These are phyloP conservation scores for Magallana nippona DNA, from an alignment of 2,888 invertebrate species.

Conservation along the genomic window DNA sequence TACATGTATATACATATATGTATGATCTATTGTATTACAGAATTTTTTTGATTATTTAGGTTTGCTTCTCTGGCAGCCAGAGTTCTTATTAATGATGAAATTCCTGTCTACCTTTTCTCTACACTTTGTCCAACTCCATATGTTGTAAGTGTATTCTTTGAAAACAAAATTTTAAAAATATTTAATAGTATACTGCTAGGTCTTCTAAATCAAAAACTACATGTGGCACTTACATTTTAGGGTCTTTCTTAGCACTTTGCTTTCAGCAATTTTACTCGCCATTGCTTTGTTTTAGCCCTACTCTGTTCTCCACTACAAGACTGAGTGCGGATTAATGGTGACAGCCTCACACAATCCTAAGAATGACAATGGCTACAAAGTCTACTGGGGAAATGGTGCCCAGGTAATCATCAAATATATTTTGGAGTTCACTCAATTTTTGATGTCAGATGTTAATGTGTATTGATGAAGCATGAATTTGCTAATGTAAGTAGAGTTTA, in stretches of 20 bases:
- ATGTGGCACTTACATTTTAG: too few species aligned
- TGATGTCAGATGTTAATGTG: too few species aligned
- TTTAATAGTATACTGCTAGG: too few species aligned
- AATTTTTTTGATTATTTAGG: conserved; percentile 81
- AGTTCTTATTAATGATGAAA: conserved; percentile 88
- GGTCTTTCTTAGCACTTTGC: too few species aligned
- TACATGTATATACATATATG: too few species aligned
- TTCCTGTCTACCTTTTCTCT: conserved; percentile 91
- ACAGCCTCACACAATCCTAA: conserved; percentile 98
- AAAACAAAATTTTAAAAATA: neutral
- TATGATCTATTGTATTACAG: too few species aligned
- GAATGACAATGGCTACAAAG: conserved; percentile 97
- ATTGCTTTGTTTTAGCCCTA: conserved; percentile 84
- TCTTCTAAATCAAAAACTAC: too few species aligned
- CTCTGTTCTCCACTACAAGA: conserved; percentile 86
- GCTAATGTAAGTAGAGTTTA: too few species aligned
- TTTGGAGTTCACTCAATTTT: too few species aligned
- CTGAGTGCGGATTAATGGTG: conserved; percentile 93
- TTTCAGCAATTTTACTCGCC: too few species aligned
- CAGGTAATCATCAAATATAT: conserved; percentile 82
- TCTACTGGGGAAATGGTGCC: conserved; percentile 96
- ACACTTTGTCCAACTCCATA: conserved; percentile 94
- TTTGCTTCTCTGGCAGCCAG: conserved; percentile 93
- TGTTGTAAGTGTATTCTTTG: conserved; percentile 81
- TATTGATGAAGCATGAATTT: too few species aligned